Conservation (phyloP, 2,888 invertebrate species). For the Augiades crinisus region DNA sequence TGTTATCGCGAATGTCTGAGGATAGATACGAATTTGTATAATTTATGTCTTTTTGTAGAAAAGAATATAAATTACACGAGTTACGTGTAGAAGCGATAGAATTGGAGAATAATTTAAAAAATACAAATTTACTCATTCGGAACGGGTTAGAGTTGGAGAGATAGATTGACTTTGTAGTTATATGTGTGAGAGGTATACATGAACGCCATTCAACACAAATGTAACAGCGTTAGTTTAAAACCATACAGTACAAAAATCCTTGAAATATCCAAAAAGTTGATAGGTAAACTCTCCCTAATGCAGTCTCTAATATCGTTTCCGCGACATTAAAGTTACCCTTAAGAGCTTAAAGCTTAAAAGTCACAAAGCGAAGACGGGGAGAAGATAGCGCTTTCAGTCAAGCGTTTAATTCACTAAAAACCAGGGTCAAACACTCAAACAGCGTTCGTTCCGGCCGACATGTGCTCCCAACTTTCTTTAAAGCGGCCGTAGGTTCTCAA, state of each 20-base stretch:
- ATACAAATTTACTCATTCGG: too few species aligned
- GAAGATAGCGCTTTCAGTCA: slow-evolving; percentile 21
- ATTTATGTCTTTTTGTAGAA: too few species aligned
- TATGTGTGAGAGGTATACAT: too few species aligned
- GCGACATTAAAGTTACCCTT: not conserved
- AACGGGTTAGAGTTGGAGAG: too few species aligned
- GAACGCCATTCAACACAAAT: too few species aligned
- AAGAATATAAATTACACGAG: too few species aligned
- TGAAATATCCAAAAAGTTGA: not conserved
- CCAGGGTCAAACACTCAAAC: slow-evolving; percentile 32
- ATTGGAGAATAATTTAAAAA: too few species aligned
- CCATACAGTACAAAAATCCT: not conserved
- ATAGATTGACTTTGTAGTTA: too few species aligned
- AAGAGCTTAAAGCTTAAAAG: not conserved
- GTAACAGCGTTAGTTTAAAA: too few species aligned
- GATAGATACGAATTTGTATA: slow-evolving; percentile 19
- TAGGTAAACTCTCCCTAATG: not conserved
- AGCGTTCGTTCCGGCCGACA: slow-evolving; percentile 29
- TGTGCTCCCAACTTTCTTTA: slow-evolving; percentile 37
- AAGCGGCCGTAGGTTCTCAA: slow-evolving; percentile 25
- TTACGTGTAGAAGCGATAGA: too few species aligned
- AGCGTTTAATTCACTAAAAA: slow-evolving; percentile 32
- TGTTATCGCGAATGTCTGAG: slow-evolving; percentile 26
- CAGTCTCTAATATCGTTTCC: slow-evolving; percentile 2
- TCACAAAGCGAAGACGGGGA: slow-evolving; percentile 17